A percentile compares a stretch with the other conserved stretches of the same genome.
These are phyloP conservation scores for Diabrotica undecimpunctata DNA, from an alignment of 1,140 invertebrate species.

Conservation along the genomic window DNA sequence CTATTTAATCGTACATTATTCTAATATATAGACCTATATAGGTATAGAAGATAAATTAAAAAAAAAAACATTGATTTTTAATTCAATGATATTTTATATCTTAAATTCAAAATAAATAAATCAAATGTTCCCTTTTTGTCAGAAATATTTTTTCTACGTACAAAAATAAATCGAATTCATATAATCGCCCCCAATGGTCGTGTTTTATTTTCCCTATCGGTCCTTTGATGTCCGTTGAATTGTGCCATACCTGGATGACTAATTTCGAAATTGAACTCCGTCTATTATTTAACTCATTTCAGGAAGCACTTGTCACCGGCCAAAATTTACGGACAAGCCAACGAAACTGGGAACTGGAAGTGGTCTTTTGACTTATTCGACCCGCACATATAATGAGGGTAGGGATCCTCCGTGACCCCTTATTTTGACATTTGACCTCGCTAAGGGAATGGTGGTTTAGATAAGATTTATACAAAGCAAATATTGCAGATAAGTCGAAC, in stretches of 20 bases:
- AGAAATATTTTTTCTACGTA: no score
- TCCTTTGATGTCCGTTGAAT: neutral
- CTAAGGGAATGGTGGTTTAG: neutral
- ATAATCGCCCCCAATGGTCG: no score
- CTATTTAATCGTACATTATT: no score
- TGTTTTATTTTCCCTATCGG: neutral
- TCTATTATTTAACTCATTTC: neutral
- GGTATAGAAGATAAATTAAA: no score
- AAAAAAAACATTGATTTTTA: no score
- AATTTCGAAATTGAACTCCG: neutral
- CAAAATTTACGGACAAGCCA: neutral
- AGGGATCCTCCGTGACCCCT: neutral
- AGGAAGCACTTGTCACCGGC: slow-evolving; percentile 1
- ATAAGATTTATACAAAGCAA: slow-evolving; percentile 3
- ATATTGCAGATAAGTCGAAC: neutral
- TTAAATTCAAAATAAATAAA: no score
- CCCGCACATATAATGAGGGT: slow-evolving; percentile 1
- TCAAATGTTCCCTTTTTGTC: no score
- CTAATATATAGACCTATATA: no score
- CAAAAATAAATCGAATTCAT: no score
- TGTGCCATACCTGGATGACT: neutral
- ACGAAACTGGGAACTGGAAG: neutral
- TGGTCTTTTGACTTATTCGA: slow-evolving; percentile 2
- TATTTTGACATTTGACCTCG: neutral
- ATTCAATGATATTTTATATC: no score